Conservation (phyloP, 2,888 invertebrate genomes). For the Chalcis sispes region DNA sequence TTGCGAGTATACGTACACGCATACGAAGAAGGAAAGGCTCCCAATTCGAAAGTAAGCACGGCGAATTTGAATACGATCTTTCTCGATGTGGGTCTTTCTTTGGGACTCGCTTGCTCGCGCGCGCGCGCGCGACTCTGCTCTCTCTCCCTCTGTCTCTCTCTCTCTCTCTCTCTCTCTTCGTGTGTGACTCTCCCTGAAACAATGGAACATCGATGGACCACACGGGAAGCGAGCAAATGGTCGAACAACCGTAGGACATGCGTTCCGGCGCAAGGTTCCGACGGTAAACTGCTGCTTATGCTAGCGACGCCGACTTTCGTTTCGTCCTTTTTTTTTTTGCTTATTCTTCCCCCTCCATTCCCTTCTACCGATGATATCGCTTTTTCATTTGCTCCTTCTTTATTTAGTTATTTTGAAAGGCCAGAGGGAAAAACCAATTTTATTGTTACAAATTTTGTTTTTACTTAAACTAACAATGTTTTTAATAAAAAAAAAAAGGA, state of each 20-base stretch:
- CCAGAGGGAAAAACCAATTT: too few species aligned
- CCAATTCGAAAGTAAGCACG: constrained; percentile 71
- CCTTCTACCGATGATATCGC: too few species aligned
- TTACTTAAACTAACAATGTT: too few species aligned
- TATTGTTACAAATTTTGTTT: too few species aligned
- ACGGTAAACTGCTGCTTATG: background rate
- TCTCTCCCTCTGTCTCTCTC: too few species aligned
- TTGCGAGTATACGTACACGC: background rate
- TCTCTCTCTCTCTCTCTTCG: constrained; percentile 51
- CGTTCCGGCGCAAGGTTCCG: constrained; percentile 69
- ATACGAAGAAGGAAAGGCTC: constrained; percentile 31
- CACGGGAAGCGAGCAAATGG: constrained; percentile 76
- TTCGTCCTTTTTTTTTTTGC: background rate
- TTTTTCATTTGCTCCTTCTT: too few species aligned
- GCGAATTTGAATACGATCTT: constrained; percentile 74
- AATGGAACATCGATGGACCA: constrained; percentile 76
- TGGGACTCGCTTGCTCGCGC: too few species aligned
- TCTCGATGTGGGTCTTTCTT: constrained; percentile 45
- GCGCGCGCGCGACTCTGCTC: too few species aligned
- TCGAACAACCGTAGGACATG: constrained; percentile 76
- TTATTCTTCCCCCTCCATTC: too few species aligned
- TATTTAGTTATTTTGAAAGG: too few species aligned
- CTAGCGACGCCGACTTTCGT: background rate
- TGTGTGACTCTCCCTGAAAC: constrained; percentile 61
- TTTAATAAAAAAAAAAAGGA: too few species aligned